Conservation (phyloP, 1,140 invertebrate genomes). For the Nasonia longicornis region DNA sequence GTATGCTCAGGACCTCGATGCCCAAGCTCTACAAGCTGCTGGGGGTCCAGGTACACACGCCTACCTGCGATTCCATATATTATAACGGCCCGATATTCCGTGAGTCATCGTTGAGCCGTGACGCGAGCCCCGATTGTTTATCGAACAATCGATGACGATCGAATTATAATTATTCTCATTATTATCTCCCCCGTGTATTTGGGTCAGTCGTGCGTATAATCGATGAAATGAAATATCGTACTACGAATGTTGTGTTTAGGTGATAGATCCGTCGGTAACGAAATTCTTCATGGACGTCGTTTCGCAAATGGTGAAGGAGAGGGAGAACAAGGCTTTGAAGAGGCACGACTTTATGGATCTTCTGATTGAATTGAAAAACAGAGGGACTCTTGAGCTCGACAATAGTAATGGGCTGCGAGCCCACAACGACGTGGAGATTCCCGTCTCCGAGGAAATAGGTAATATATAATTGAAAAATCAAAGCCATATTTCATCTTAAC, state of each 20-base stretch:
- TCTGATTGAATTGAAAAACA: slow-evolving; percentile 72
- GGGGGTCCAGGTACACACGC: slow-evolving; percentile 61
- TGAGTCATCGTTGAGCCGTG: background rate
- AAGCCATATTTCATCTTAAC: slow-evolving; percentile 23
- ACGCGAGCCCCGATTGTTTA: too few species aligned
- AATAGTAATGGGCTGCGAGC: slow-evolving; percentile 36
- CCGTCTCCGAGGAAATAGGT: slow-evolving; percentile 57
- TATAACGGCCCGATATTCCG: too few species aligned
- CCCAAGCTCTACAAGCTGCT: slow-evolving; percentile 60
- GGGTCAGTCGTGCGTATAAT: background rate
- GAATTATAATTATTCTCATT: too few species aligned
- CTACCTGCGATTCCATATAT: too few species aligned
- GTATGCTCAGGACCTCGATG: slow-evolving; percentile 60
- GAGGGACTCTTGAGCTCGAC: slow-evolving; percentile 66
- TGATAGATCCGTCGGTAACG: slow-evolving; percentile 65
- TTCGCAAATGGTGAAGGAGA: slow-evolving; percentile 69
- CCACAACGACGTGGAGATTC: slow-evolving; percentile 51
- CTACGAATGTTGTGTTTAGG: background rate
- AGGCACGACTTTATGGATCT: slow-evolving; percentile 75
- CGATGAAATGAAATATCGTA: background rate
- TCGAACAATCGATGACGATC: too few species aligned
- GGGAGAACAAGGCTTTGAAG: slow-evolving; percentile 64
- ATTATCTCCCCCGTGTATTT: background rate
- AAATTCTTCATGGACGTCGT: slow-evolving; percentile 71
- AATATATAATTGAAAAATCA: slow-evolving; percentile 18